Evolutionary conservation across 1,140 invertebrate species (phyloP).

Genomic region (Cyrtorhinus lividipennis): DNA sequence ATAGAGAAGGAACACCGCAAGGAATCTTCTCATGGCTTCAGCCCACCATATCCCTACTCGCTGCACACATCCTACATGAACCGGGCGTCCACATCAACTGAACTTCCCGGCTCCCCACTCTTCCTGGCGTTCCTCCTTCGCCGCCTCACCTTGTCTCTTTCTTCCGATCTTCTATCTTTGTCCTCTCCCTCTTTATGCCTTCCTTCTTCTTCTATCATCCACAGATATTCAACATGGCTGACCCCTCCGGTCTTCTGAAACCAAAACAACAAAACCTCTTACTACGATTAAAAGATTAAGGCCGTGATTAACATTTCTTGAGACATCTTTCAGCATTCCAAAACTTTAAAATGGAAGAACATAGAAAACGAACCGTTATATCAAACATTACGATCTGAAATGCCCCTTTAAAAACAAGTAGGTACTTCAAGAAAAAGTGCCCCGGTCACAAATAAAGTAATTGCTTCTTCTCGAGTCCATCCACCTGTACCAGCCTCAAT

Average conservation of each 20-base stretch:
- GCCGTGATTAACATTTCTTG: not conserved
- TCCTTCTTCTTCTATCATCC: constrained; percentile 8
- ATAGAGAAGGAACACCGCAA: constrained; percentile 7
- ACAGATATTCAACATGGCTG: constrained; percentile 16
- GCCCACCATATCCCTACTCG: constrained; percentile 10
- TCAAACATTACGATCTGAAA: too few relatives aligned
- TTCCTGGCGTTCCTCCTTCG: constrained; percentile 2
- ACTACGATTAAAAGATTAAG: constrained; percentile 8
- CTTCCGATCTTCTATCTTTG: not conserved
- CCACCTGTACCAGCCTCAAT: too few relatives aligned
- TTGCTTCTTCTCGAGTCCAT: too few relatives aligned
- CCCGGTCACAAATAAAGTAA: too few relatives aligned
- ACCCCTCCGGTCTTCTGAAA: constrained; percentile 1
- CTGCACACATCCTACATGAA: constrained; percentile 12
- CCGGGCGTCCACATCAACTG: constrained; percentile 1
- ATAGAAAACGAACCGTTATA: too few relatives aligned
- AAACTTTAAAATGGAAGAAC: not conserved
- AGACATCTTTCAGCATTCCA: not conserved
- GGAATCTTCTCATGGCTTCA: constrained; percentile 2
- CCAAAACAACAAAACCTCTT: constrained; percentile 8
- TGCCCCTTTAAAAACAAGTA: too few relatives aligned
- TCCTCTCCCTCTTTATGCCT: not conserved
- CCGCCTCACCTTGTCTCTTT: not conserved
- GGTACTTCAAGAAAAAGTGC: too few relatives aligned
- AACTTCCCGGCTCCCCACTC: not conserved